Evolutionary conservation across 2,888 invertebrate species (phyloP), one percentile per base, ranked within the genome.

Genomic region (Drosophila birchii): DNA sequence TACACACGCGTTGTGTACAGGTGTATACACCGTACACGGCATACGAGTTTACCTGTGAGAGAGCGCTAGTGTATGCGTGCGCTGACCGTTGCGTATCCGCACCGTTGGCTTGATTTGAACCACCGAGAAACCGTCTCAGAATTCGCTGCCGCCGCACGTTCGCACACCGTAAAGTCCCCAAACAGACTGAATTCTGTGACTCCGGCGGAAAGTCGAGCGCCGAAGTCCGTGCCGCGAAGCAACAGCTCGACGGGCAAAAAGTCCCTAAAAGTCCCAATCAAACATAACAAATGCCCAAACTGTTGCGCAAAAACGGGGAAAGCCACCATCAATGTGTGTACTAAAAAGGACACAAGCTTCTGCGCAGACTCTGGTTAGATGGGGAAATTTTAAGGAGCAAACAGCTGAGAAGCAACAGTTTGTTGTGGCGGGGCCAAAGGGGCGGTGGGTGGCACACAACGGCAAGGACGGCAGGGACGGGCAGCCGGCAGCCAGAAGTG

Each of bases 391-490:
- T 3, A 2, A 29, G 47, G 18, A 29, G 38, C 49, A 57, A 87
- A 89, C 86, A 86, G 86, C 86, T 86, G 86, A 73, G 88, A 89
- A 88, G 86, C 86, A 86, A 86, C 86, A 86, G 86, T 86, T 86
- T 89, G 86, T 89, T 86, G 75, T 70, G 69, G 44, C 64, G 78
- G 74, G 54, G 53, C 51, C 45, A 68, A 51, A 23, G 53, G 44
- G 44, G 36, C 29, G 55, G 62, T n/a, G n/a, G 54, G 55, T 45
- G 62, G 49, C 32, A 14, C 8, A 20, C 18, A 32, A 20, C 32
- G 18, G 8, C 29, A 29, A 29, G 72, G 53, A 26, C 26, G 63
- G 60, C 82, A 69, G 63, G 72, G 53, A 59, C 67, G 68, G 53
- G 32, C 44, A 34, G 83, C 87, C 87, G 89, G 87, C 76, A 67